These are phyloP conservation scores for Phylloscopus trochiloides DNA, from an alignment of 2,113 vertebrate genomes.

Conservation along the genomic window DNA sequence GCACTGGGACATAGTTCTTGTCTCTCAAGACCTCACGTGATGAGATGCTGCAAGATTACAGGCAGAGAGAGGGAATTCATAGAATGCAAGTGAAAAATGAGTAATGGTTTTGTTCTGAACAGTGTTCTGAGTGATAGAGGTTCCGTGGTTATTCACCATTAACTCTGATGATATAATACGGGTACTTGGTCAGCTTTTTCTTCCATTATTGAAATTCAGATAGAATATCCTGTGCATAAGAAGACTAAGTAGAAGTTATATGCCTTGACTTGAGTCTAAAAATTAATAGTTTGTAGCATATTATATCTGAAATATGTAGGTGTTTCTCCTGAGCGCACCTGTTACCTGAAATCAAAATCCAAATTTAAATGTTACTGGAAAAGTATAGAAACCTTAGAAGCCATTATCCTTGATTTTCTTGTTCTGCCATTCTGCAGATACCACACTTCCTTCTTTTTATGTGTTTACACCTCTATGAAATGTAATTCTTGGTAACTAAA, in stretches of 20 bases:
- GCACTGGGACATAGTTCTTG: background rate
- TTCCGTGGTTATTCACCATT: background rate
- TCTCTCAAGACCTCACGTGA: conserved; percentile 10
- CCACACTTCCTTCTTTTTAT: background rate
- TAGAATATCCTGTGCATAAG: background rate
- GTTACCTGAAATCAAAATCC: background rate
- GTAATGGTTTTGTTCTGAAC: conserved; percentile 45
- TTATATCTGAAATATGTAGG: background rate
- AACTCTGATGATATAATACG: background rate
- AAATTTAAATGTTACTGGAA: background rate
- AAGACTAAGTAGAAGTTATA: background rate
- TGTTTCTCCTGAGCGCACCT: background rate
- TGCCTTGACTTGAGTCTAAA: background rate
- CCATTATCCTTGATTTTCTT: background rate
- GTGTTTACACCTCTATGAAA: background rate
- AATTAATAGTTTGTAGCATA: background rate
- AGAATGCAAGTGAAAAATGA: conserved; percentile 30
- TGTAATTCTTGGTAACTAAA: background rate
- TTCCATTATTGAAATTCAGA: background rate
- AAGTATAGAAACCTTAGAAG: background rate
- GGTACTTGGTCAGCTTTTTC: background rate
- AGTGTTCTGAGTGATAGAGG: background rate
- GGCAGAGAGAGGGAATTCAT: background rate
- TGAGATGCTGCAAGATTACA: conserved; percentile 19
- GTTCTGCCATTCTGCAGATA: background rate